Conservation (phyloP, 2,797 vertebrate genomes). For the Urosaurus nigricauda region DNA sequence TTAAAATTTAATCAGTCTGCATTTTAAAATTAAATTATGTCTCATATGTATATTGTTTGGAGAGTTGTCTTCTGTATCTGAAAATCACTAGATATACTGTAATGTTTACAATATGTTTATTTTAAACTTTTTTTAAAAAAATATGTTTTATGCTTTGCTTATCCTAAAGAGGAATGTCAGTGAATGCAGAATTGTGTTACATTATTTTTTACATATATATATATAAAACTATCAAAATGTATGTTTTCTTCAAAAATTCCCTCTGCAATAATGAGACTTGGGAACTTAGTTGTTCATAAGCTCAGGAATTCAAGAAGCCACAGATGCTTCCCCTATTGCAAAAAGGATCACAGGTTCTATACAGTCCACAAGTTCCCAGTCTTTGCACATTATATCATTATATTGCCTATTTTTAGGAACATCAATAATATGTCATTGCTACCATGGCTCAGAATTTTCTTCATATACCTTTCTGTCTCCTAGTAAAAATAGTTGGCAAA, state of each 20-base stretch:
- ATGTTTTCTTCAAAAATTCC: not conserved
- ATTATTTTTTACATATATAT: not conserved
- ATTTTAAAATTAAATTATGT: conserved; percentile 39
- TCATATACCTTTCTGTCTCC: not conserved
- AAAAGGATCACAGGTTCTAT: not conserved
- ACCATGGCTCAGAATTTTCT: not conserved
- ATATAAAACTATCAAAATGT: not conserved
- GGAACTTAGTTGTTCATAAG: not conserved
- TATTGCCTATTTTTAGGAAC: conserved; percentile 13
- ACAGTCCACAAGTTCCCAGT: not conserved
- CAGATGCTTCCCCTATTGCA: not conserved
- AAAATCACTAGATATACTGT: not conserved
- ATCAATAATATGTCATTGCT: conserved; percentile 19
- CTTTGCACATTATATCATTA: not conserved
- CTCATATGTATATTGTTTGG: conserved; percentile 28
- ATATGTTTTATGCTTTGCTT: not conserved
- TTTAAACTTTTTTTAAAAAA: not conserved
- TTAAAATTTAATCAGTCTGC: conserved; percentile 25
- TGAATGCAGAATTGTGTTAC: conserved; percentile 3
- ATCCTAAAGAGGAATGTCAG: conserved; percentile 4
- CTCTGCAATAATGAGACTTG: not conserved
- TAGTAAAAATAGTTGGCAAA: conserved; percentile 7
- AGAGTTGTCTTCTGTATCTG: not conserved
- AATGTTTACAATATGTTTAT: not conserved
- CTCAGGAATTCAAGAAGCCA: not conserved